phyloP scores from a whole-genome alignment of 2,113 vertebrate genomes.

The Shinisaurus crocodilurus region DNA sequence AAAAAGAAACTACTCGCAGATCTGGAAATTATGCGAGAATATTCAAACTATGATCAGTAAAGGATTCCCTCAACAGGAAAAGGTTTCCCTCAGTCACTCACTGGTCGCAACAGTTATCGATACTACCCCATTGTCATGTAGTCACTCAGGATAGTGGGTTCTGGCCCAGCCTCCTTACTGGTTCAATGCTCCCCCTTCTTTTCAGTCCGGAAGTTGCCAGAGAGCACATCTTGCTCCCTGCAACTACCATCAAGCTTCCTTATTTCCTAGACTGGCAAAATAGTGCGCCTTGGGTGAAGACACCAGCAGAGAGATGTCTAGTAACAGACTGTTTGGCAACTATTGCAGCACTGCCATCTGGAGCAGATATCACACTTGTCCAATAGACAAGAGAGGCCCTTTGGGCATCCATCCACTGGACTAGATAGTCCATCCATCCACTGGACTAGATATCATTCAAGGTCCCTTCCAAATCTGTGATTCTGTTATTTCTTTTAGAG shows the following conservation, averaged over 20 bases:
- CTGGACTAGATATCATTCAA: too few relatives aligned
- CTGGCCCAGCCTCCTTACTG: background rate
- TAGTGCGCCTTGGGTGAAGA: too few relatives aligned
- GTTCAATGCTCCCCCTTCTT: background rate
- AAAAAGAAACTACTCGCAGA: background rate
- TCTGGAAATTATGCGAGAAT: background rate
- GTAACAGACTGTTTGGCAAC: background rate
- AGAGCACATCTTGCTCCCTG: background rate
- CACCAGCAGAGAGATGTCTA: background rate
- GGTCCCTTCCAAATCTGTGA: background rate
- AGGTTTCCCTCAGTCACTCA: too few relatives aligned
- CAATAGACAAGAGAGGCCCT: background rate
- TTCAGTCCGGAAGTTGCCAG: background rate
- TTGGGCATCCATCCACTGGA: background rate
- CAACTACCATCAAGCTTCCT: background rate
- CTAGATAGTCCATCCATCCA: too few relatives aligned
- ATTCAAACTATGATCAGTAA: background rate
- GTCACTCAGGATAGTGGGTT: too few relatives aligned
- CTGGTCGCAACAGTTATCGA: background rate
- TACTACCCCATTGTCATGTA: background rate
- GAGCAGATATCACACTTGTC: background rate
- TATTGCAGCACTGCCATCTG: background rate
- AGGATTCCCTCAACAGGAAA: too few relatives aligned
- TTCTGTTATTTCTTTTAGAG: background rate
- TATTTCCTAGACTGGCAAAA: background rate